phyloP scores from a whole-genome alignment of 2,113 vertebrate species.

The Plecturocebus donacophilus region DNA sequence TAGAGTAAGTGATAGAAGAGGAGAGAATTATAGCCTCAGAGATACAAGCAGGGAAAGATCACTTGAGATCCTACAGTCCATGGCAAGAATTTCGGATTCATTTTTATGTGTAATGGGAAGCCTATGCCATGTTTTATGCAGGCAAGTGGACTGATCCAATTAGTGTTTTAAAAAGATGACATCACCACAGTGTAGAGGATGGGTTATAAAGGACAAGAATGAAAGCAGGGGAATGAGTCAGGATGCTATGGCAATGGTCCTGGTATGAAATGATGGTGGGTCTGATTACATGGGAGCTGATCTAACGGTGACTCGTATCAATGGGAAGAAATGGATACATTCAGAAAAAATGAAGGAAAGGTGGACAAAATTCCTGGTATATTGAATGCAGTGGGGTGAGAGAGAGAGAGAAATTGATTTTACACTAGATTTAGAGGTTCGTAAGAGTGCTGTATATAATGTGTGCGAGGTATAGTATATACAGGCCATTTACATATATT shows the following conservation, averaged over 20 bases:
- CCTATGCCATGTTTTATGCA: neutral
- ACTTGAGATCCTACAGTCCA: neutral
- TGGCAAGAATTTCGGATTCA: neutral
- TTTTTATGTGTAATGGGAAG: neutral
- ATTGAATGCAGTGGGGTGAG: neutral
- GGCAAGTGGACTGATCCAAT: neutral
- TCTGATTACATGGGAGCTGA: neutral
- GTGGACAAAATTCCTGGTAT: neutral
- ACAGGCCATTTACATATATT: neutral
- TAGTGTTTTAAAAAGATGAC: neutral
- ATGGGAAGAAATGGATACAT: neutral
- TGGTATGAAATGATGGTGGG: neutral
- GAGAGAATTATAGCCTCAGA: neutral
- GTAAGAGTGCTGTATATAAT: neutral
- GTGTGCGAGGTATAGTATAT: neutral
- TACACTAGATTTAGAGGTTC: neutral
- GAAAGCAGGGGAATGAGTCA: neutral
- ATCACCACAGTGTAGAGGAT: neutral
- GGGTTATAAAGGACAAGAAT: neutral
- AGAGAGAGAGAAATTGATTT: neutral
- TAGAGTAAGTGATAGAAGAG: neutral
- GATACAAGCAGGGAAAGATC: neutral
- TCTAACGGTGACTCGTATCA: neutral
- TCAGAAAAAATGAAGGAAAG: neutral
- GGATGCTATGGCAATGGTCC: neutral